Evolutionary conservation across 2,888 invertebrate genomes (phyloP).

Genomic region (Bimastos eiseni): DNA sequence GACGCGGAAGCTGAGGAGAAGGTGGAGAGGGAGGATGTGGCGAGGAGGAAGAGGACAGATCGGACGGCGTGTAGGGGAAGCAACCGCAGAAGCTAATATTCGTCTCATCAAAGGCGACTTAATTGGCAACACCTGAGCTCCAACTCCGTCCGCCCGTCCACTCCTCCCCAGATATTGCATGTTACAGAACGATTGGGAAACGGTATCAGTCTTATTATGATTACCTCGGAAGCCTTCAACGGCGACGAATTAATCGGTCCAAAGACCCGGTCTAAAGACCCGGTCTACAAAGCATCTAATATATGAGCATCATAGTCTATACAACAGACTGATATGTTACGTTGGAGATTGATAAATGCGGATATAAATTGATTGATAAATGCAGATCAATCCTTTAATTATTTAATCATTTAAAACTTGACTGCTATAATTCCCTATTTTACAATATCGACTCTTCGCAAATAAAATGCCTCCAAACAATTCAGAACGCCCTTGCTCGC

Average conservation of each 20-base stretch:
- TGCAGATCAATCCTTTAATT: too few species aligned
- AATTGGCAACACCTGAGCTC: conserved; percentile 19
- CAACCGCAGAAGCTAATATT: neutral
- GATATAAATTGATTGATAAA: too few species aligned
- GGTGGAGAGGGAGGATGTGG: neutral
- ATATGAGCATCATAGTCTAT: neutral
- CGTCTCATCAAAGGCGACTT: conserved; percentile 22
- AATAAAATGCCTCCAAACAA: too few species aligned
- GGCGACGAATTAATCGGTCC: neutral
- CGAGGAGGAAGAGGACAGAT: neutral
- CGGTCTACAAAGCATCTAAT: neutral
- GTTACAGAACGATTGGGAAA: neutral
- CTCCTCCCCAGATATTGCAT: neutral
- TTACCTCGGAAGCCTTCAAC: neutral
- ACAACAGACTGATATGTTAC: neutral
- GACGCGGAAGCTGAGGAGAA: too few species aligned
- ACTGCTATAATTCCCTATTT: too few species aligned
- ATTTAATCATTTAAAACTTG: too few species aligned
- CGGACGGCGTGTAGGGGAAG: neutral
- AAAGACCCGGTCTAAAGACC: neutral
- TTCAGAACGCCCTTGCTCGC: too few species aligned
- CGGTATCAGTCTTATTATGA: neutral
- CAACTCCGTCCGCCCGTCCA: neutral
- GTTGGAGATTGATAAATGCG: neutral
- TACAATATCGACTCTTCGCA: too few species aligned